These are phyloP conservation scores for Mesoligia furuncula DNA, from an alignment of 2,888 invertebrate genomes.

Conservation along the genomic window DNA sequence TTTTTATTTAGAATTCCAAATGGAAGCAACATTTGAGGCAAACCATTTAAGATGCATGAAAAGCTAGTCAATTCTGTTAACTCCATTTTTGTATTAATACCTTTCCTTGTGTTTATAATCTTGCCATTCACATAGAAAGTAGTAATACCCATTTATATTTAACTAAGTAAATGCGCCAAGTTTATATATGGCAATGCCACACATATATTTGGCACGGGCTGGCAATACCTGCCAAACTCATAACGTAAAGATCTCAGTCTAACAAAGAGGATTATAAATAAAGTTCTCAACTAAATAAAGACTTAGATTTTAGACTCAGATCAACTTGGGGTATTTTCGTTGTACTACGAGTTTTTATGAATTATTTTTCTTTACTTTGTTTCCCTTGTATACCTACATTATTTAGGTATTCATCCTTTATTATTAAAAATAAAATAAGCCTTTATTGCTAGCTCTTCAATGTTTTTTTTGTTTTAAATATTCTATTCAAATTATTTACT, in stretches of 20 bases:
- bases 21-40: background rate
- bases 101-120: background rate
- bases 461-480: no score
- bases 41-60: background rate
- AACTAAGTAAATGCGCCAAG: constrained; percentile 5
- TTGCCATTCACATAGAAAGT: background rate
- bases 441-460: no score
- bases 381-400: background rate
- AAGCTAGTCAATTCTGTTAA: background rate
- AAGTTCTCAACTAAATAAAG: background rate
- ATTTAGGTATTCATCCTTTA: background rate
- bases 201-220: constrained; percentile 7
- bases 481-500: no score
- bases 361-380: background rate
- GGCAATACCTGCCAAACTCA: constrained; percentile 11
- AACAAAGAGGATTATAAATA: constrained; percentile 20
- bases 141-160: background rate
- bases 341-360: background rate
- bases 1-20: background rate
- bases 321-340: background rate
- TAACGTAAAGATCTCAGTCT: constrained; percentile 14
- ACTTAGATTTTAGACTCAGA: background rate
- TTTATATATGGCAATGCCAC: constrained; percentile 17
- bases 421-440: no score
- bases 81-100: background rate